Percentiles rank a stretch among this genome's conserved stretches.
These are phyloP conservation scores for Epinephelus fuscoguttatus DNA, from an alignment of 2,113 vertebrate genomes.

Conservation along the genomic window DNA sequence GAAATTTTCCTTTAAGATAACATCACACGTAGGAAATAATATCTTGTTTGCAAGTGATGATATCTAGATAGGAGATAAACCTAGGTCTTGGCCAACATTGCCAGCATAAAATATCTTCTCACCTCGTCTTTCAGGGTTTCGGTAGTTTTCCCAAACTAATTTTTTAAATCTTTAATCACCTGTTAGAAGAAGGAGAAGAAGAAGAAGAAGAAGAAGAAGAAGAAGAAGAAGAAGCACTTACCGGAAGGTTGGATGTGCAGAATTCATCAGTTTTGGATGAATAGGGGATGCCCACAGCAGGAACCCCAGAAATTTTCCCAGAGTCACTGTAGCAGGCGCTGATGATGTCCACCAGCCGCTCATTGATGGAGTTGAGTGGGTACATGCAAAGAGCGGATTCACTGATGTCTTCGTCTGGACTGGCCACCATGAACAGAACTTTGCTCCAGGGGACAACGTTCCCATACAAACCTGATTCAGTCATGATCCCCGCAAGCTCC, in stretches of 20 bases:
- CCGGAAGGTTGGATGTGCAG: slow-evolving; percentile 72
- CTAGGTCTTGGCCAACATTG: no score
- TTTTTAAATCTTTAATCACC: slow-evolving; percentile 5
- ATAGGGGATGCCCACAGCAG: slow-evolving; percentile 91
- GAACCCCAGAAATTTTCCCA: slow-evolving; percentile 62
- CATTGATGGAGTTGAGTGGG: slow-evolving; percentile 87
- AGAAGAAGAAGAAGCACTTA: slow-evolving; percentile 43
- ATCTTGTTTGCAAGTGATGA: no score
- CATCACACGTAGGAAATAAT: no score
- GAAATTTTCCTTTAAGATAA: no score
- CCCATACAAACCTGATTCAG: slow-evolving; percentile 53
- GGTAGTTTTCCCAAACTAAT: background rate
- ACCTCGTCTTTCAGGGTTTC: no score
- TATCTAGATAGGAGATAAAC: no score
- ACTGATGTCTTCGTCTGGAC: slow-evolving; percentile 79
- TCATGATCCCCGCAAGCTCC: slow-evolving; percentile 81
- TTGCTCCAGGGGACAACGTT: slow-evolving; percentile 69
- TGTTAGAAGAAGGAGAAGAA: background rate
- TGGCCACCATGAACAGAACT: slow-evolving; percentile 91
- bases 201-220: no score
- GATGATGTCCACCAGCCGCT: slow-evolving; percentile 87
- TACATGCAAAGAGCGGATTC: slow-evolving; percentile 91
- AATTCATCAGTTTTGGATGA: slow-evolving; percentile 60
- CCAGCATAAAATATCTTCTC: no score
- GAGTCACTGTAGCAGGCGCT: slow-evolving; percentile 88